phyloP scores from a whole-genome alignment of 1,140 invertebrate species.

The Drosophila busckii region DNA sequence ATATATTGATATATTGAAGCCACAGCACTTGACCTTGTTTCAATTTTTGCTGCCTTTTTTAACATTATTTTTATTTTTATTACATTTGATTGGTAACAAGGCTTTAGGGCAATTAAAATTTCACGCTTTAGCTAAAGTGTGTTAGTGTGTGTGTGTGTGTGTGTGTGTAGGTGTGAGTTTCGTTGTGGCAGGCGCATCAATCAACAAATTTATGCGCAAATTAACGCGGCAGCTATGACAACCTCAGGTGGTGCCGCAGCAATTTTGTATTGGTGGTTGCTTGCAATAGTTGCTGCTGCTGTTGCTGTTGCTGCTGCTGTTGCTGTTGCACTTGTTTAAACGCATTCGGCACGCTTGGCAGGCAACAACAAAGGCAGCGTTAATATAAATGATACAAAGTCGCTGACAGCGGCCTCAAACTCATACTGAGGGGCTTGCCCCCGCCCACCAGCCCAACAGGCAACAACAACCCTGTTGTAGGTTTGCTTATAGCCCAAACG shows the following conservation, averaged over 20 bases:
- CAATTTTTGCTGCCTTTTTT: constrained; percentile 9
- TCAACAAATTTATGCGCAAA: constrained; percentile 57
- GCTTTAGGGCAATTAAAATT: constrained; percentile 68
- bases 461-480: neutral
- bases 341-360: constrained; percentile 54
- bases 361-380: constrained; percentile 36
- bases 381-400: constrained; percentile 53
- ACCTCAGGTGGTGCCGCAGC: constrained; percentile 53
- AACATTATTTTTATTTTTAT: constrained; percentile 12
- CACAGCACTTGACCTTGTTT: constrained; percentile 12
- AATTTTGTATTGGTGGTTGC: constrained; percentile 6
- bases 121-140: constrained; percentile 49
- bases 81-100: constrained; percentile 21
- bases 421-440: constrained; percentile 4
- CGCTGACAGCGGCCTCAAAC: constrained; percentile 17
- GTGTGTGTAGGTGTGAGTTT: constrained; percentile 1
- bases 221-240: constrained; percentile 61
- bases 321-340: constrained; percentile 56
- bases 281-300: neutral
- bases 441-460: neutral
- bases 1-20: too few species aligned
- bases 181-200: constrained; percentile 26
- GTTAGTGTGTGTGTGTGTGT: neutral
- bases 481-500: neutral
- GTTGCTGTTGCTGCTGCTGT: constrained; percentile 1